Conservation (phyloP, 2,888 invertebrate species). For the Platynereis dumerilii region DNA sequence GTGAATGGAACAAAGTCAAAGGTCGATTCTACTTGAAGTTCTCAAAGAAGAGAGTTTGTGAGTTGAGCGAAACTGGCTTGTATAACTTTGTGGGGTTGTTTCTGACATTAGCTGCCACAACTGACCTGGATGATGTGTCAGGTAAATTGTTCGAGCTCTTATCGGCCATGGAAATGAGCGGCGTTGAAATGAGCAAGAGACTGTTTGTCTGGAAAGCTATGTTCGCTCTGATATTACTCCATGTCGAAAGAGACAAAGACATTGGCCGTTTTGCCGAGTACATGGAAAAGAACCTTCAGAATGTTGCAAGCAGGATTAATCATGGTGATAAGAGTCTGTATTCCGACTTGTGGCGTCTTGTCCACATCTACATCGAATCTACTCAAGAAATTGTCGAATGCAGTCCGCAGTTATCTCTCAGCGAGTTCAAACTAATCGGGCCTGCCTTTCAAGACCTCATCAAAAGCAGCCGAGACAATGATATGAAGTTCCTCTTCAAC, state of each 20-base stretch:
- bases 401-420: slow-evolving; percentile 38
- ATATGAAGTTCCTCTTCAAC: no score
- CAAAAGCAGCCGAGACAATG: not conserved
- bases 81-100: slow-evolving; percentile 51
- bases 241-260: slow-evolving; percentile 40
- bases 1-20: slow-evolving; percentile 51
- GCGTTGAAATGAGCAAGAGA: slow-evolving; percentile 35
- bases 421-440: slow-evolving; percentile 47
- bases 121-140: slow-evolving; percentile 50
- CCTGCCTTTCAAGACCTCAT: slow-evolving; percentile 4
- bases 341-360: not conserved
- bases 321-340: no score
- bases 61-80: slow-evolving; percentile 50
- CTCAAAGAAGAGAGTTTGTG: slow-evolving; percentile 50
- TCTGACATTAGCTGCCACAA: slow-evolving; percentile 45
- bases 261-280: slow-evolving; percentile 36
- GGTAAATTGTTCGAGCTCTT: slow-evolving; percentile 49
- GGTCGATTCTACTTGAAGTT: slow-evolving; percentile 57
- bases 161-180: slow-evolving; percentile 42
- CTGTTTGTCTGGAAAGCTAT: slow-evolving; percentile 45
- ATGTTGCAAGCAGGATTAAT: no score
- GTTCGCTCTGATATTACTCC: slow-evolving; percentile 45
- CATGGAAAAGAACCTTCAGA: no score
- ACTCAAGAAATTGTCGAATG: slow-evolving; percentile 48
- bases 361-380: slow-evolving; percentile 43